phyloP scores from a whole-genome alignment of 2,113 vertebrate species.

The Regulus satrapa region DNA sequence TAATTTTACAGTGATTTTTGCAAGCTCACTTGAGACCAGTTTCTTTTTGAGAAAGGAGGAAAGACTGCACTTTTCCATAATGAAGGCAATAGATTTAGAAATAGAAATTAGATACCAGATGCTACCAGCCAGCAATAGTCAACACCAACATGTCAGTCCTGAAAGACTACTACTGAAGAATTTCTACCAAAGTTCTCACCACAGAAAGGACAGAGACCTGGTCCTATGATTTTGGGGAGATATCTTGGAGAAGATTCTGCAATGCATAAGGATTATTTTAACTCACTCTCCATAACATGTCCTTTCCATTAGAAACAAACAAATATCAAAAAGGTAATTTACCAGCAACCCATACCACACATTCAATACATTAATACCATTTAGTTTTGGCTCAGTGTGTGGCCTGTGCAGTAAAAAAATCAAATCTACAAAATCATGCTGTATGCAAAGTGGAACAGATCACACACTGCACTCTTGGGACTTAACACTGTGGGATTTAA shows the following conservation, averaged over 20 bases:
- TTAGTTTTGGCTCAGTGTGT: neutral
- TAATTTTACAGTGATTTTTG: slow-evolving; percentile 28
- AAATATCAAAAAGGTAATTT: neutral
- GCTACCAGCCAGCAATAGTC: neutral
- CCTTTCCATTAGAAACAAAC: neutral
- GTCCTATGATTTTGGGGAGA: neutral
- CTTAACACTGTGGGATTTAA: neutral
- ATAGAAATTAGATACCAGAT: neutral
- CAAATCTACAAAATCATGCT: neutral
- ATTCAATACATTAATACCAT: neutral
- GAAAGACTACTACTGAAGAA: neutral
- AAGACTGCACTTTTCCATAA: neutral
- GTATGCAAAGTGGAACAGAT: neutral
- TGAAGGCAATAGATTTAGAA: neutral
- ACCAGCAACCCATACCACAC: neutral
- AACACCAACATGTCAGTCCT: neutral
- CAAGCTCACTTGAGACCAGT: slow-evolving; percentile 14
- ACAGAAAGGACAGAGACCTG: neutral
- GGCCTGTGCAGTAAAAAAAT: neutral
- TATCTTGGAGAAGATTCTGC: neutral
- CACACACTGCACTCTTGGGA: neutral
- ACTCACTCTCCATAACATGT: neutral
- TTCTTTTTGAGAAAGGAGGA: neutral
- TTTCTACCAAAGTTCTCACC: neutral
- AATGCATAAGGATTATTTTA: neutral